Evolutionary conservation across 2,797 vertebrate species (phyloP).

Genomic region (Geotrypetes seraphini): DNA sequence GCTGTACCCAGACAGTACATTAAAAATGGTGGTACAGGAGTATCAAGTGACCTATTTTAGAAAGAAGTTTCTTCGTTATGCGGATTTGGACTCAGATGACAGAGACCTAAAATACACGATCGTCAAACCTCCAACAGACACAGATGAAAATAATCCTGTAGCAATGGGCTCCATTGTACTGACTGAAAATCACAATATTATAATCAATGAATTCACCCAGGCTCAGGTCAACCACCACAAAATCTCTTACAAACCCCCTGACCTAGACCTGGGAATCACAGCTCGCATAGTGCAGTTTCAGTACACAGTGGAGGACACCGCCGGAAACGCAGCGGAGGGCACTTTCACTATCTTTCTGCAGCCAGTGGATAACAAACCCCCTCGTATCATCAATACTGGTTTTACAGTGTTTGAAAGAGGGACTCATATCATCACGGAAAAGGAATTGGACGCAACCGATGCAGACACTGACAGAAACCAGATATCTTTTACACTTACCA

Average conservation of each 20-base stretch:
- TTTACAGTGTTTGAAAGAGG: slow-evolving; percentile 74
- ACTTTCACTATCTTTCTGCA: slow-evolving; percentile 79
- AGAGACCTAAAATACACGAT: slow-evolving; percentile 79
- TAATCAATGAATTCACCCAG: slow-evolving; percentile 82
- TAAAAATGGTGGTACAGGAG: slow-evolving; percentile 84
- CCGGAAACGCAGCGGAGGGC: slow-evolving; percentile 67
- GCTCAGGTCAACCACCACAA: slow-evolving; percentile 96
- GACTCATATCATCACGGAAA: slow-evolving; percentile 58
- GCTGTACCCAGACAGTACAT: slow-evolving; percentile 63
- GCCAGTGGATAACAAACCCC: slow-evolving; percentile 88
- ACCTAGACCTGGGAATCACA: slow-evolving; percentile 85
- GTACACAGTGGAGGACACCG: slow-evolving; percentile 76
- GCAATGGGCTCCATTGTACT: slow-evolving; percentile 72
- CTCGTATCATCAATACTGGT: slow-evolving; percentile 85
- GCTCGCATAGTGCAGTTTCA: slow-evolving; percentile 78
- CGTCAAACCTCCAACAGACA: slow-evolving; percentile 74
- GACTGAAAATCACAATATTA: slow-evolving; percentile 68
- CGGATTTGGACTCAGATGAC: slow-evolving; percentile 88
- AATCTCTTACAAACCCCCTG: slow-evolving; percentile 81
- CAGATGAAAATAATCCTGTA: slow-evolving; percentile 74
- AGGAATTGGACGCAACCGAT: slow-evolving; percentile 76
- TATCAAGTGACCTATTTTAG: slow-evolving; percentile 78
- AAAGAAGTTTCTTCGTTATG: slow-evolving; percentile 83
- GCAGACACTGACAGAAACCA: slow-evolving; percentile 70
- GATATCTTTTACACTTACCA: slow-evolving; percentile 76